Conservation (phyloP, 2,888 invertebrate species). For the Volucella zonaria region DNA sequence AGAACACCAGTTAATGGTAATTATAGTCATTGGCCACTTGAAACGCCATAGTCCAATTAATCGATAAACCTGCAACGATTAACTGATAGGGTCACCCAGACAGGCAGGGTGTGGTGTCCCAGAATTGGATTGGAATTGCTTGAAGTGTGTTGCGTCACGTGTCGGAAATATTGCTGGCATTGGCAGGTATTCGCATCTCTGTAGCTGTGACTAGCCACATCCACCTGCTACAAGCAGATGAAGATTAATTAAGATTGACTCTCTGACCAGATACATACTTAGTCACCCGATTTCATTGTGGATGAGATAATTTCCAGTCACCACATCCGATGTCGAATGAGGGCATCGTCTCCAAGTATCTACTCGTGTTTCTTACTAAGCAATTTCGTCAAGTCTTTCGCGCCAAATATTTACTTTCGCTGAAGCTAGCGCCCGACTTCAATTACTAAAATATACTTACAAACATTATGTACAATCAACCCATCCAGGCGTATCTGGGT, state of each 20-base stretch:
- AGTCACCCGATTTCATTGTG: not conserved
- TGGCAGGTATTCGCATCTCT: conserved; percentile 20
- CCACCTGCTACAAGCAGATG: conserved; percentile 41
- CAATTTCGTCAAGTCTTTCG: conserved; percentile 22
- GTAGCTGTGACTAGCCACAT: conserved; percentile 17
- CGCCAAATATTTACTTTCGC: conserved; percentile 49
- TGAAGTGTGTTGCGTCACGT: conserved; percentile 41
- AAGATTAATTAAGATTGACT: conserved; percentile 41
- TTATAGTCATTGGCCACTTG: conserved; percentile 53
- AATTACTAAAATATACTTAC: conserved; percentile 1
- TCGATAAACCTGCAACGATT: conserved; percentile 49
- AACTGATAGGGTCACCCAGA: conserved; percentile 28
- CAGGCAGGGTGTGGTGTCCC: conserved; percentile 33
- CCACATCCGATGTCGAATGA: not conserved
- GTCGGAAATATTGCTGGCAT: conserved; percentile 1
- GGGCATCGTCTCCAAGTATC: not conserved
- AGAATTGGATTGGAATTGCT: conserved; percentile 8
- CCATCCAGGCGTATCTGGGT: conserved; percentile 43
- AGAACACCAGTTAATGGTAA: conserved; percentile 54
- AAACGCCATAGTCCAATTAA: conserved; percentile 53
- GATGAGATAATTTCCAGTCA: not conserved
- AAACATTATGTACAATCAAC: conserved; percentile 14
- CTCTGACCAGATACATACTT: conserved; percentile 8
- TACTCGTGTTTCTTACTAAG: conserved; percentile 24
- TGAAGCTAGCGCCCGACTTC: not conserved